Conservation (phyloP, 1,140 invertebrate genomes). For the Pachypeltis micranthus region DNA sequence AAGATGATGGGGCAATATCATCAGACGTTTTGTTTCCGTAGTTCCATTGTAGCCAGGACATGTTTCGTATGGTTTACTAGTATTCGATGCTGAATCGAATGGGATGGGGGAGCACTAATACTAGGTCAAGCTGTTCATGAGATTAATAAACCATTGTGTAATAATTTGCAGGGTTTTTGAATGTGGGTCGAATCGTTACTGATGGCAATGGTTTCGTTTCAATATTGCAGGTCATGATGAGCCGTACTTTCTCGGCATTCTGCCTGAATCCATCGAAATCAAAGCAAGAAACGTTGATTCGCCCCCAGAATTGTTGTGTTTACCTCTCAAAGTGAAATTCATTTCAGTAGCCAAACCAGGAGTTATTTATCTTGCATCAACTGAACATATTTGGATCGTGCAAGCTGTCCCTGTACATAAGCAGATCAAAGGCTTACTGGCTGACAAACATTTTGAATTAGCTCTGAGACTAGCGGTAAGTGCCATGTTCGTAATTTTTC, state of each 20-base stretch:
- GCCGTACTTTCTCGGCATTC: slow-evolving; percentile 75
- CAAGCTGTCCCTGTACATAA: slow-evolving; percentile 59
- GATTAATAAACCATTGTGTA: too few relatives aligned
- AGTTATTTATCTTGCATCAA: slow-evolving; percentile 72
- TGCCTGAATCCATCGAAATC: slow-evolving; percentile 69
- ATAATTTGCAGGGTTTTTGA: too few relatives aligned
- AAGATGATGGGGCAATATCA: too few relatives aligned
- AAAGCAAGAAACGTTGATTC: slow-evolving; percentile 50
- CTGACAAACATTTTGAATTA: slow-evolving; percentile 84
- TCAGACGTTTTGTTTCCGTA: too few relatives aligned
- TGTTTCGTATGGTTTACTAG: too few relatives aligned
- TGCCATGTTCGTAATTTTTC: slow-evolving; percentile 27
- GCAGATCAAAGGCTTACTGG: slow-evolving; percentile 69
- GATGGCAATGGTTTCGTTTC: too few relatives aligned
- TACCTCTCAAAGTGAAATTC: slow-evolving; percentile 56
- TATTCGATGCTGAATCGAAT: too few relatives aligned
- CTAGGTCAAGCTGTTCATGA: too few relatives aligned
- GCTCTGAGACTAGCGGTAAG: slow-evolving; percentile 84
- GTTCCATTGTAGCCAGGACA: too few relatives aligned
- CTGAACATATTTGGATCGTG: slow-evolving; percentile 77
- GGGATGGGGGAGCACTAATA: too few relatives aligned
- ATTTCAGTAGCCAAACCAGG: slow-evolving; percentile 51
- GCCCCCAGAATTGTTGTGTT: slow-evolving; percentile 58
- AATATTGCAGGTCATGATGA: slow-evolving; percentile 75
- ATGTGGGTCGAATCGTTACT: too few relatives aligned